Evolutionary conservation across 2,113 vertebrate genomes (phyloP), one percentile per base, ranked within the genome.

Genomic region (Rutilus rutilus): DNA sequence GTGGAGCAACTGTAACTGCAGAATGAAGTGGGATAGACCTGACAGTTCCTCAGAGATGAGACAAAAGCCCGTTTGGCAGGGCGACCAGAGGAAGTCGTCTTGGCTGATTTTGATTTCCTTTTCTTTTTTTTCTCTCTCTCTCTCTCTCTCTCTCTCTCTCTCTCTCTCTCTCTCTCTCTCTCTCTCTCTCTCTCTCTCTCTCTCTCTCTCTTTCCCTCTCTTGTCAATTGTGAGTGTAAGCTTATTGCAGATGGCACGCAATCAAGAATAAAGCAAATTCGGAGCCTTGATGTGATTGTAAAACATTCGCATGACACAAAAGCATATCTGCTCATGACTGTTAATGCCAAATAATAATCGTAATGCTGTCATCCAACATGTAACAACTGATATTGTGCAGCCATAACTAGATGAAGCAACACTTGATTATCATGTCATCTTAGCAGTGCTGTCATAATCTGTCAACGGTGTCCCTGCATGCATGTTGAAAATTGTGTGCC

Each of bases 1-100:
- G 88, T 57, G 81, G 59, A 76, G 83, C 86, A 78, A 88, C 87
- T 86, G 85, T 79, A 86, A 86, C 87, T 86, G 85, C 80, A 67
- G 76, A 90, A 91, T 90, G 87, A 91, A 90, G 77, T 81, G 81
- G 76, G 86, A 85, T 76, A 84, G 89, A 86, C 86, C 80, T 88
- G 87, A 88, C 84, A 89, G 87, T 85, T 78, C 83, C 85, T 87
- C 81, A 81, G 82, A 89, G 85, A 88, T 88, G 79, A 86, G 85
- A 86, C 79, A 82, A 77, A 50, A 85, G 82, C 84, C 82, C 77
- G 67, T 75, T 86, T 80, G 81, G 73, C 76, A 78, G 73, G 85
- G 83, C 73, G 78, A 86, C 85, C 77, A 71, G 82, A 81, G 79
- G 76, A 79, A 83, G 77, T 86, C 45, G 47, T 59, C 30, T 57